phyloP scores from a whole-genome alignment of 2,797 vertebrate species.

The Heteromormyrus szaboi region DNA sequence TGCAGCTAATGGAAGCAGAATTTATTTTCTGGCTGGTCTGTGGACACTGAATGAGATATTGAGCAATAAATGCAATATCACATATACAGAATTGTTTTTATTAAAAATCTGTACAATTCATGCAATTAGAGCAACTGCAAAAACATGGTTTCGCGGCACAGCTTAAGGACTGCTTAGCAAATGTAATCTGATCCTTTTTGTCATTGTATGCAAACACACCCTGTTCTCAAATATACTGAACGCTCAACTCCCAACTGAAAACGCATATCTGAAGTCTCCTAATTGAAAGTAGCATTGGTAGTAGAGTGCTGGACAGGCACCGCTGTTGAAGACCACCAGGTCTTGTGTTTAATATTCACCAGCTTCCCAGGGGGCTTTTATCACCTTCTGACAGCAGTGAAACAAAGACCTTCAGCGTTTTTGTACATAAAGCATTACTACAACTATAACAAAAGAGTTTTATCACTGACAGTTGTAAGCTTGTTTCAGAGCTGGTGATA shows the following conservation, averaged over 20 bases:
- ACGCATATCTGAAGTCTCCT: background rate
- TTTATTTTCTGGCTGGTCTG: background rate
- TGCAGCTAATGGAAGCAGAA: background rate
- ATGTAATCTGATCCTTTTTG: background rate
- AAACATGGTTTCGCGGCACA: background rate
- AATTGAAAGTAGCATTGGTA: background rate
- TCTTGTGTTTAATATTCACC: background rate
- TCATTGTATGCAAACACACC: background rate
- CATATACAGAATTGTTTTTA: background rate
- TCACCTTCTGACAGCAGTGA: background rate
- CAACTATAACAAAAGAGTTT: background rate
- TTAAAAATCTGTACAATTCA: background rate
- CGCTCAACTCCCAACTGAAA: background rate
- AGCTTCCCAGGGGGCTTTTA: background rate
- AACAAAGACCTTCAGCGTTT: background rate
- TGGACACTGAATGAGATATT: background rate
- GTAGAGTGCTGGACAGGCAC: background rate
- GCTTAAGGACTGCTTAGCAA: background rate
- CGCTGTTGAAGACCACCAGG: background rate
- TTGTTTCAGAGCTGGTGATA: background rate
- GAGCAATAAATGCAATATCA: background rate
- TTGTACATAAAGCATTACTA: background rate
- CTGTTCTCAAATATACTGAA: background rate
- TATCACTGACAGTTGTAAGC: background rate
- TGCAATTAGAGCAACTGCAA: background rate